Percentiles rank a stretch among this genome's conserved stretches.
These are phyloP conservation scores for Bradynema listronoti DNA, from an alignment of 1,140 invertebrate species.

Conservation along the genomic window DNA sequence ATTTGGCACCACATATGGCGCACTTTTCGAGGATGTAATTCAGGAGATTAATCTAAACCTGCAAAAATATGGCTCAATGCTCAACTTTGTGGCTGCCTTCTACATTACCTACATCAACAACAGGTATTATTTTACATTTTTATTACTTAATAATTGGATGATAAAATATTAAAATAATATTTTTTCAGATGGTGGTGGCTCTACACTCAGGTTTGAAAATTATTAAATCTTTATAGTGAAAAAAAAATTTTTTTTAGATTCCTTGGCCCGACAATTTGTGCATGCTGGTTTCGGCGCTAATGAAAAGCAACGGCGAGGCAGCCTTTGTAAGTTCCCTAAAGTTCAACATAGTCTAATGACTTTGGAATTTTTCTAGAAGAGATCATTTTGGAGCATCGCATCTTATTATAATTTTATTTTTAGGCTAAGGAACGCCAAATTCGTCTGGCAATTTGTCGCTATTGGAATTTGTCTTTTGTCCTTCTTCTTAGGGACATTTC, in stretches of 20 bases:
- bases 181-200: neutral
- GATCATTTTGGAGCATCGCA: neutral
- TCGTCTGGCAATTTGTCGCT: slow-evolving; percentile 13
- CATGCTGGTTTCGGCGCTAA: neutral
- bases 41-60: slow-evolving; percentile 9
- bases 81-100: slow-evolving; percentile 14
- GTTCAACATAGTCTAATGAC: neutral
- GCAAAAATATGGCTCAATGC: slow-evolving; percentile 5
- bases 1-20: neutral
- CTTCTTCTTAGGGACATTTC: slow-evolving; percentile 23
- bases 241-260: no score
- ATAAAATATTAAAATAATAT: no score
- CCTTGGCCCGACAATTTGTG: slow-evolving; percentile 16
- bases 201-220: no score
- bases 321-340: neutral
- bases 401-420: neutral
- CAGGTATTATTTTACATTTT: neutral
- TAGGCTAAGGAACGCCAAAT: slow-evolving; percentile 6
- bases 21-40: slow-evolving; percentile 10
- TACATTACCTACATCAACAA: slow-evolving; percentile 11
- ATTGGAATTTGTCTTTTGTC: slow-evolving; percentile 24
- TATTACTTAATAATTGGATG: no score
- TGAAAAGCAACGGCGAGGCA: neutral
- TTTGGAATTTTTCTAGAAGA: neutral
- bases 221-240: no score